These are phyloP conservation scores for Archips xylosteana DNA, from an alignment of 2,888 invertebrate species.

Conservation along the genomic window DNA sequence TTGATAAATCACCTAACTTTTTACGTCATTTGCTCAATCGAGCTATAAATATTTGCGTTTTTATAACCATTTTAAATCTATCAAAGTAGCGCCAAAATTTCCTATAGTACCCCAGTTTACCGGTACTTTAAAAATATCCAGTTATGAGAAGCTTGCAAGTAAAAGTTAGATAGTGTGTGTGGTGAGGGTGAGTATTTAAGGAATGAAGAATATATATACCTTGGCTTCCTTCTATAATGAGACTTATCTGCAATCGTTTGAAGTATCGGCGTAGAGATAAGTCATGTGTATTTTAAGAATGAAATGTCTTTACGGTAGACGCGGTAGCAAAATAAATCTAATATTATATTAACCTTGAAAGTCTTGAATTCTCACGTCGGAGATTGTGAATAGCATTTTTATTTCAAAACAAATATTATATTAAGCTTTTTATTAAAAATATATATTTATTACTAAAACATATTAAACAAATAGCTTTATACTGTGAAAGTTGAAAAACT, in stretches of 20 bases:
- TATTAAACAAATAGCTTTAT: background rate
- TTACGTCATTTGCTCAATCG: too few relatives aligned
- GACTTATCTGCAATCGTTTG: background rate
- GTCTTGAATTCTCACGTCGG: background rate
- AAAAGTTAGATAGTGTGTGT: too few relatives aligned
- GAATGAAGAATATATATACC: too few relatives aligned
- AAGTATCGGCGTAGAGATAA: background rate
- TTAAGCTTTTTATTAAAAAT: too few relatives aligned
- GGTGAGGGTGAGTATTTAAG: too few relatives aligned
- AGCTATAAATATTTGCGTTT: too few relatives aligned
- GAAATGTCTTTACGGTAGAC: background rate
- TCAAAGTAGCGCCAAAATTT: too few relatives aligned
- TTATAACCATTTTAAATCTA: too few relatives aligned
- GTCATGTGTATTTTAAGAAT: background rate
- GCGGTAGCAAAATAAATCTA: background rate
- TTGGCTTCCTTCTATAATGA: too few relatives aligned
- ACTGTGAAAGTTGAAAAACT: background rate
- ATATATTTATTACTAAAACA: too few relatives aligned
- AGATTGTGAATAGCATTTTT: background rate
- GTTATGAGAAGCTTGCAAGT: background rate
- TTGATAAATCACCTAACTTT: too few relatives aligned
- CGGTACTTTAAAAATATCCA: background rate
- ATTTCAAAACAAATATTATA: background rate
- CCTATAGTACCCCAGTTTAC: too few relatives aligned
- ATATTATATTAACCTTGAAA: background rate